phyloP scores from a whole-genome alignment of 2,888 invertebrate species.

The Julus scandinavius region DNA sequence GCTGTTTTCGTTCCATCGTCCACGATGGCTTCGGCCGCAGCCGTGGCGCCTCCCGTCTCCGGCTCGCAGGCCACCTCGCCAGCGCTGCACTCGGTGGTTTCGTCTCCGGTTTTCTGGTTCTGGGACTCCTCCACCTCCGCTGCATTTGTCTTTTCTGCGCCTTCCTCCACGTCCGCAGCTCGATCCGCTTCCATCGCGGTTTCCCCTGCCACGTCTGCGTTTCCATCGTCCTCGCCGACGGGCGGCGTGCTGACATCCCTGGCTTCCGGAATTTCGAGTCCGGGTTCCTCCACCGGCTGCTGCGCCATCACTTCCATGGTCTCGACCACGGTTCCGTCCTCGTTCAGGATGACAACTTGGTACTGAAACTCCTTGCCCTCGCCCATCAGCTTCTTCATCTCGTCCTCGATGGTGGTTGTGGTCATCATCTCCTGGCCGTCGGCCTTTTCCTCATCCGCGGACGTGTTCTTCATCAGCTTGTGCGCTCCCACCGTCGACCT shows the following conservation, averaged over 20 bases:
- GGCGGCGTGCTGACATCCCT: neutral
- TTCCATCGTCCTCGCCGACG: neutral
- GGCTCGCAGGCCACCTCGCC: neutral
- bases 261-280: neutral
- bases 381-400: neutral
- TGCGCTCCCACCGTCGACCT: neutral
- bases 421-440: slow-evolving; percentile 1
- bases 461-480: slow-evolving; percentile 43
- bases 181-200: neutral
- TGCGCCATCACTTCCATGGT: neutral
- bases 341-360: slow-evolving; percentile 43
- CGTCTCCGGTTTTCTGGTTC: neutral
- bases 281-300: neutral
- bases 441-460: neutral
- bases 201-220: neutral
- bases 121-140: neutral
- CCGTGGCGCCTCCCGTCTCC: neutral
- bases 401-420: neutral
- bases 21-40: neutral
- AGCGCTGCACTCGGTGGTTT: neutral
- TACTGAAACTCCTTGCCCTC: slow-evolving; percentile 16
- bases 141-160: neutral
- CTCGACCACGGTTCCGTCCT: slow-evolving; percentile 45
- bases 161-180: neutral
- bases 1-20: neutral